Conservation (phyloP, 2,888 invertebrate genomes). For the Drosophila merina region DNA sequence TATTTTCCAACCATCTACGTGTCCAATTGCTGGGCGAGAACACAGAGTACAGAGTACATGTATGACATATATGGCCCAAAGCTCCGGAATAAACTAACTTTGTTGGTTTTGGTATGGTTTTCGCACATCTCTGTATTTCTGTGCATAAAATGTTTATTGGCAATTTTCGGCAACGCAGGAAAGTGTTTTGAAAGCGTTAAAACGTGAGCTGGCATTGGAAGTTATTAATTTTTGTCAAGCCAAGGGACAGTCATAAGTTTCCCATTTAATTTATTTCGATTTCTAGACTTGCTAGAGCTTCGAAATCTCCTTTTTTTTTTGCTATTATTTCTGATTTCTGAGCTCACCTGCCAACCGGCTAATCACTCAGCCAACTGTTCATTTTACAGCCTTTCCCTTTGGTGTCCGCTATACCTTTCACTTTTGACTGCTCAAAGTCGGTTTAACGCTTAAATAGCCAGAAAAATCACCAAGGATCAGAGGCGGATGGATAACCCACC, state of each 20-base stretch:
- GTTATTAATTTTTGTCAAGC: not conserved
- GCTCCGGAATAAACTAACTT: not conserved
- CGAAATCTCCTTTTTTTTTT: no score
- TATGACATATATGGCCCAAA: slow-evolving; percentile 5
- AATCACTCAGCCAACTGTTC: slow-evolving; percentile 56
- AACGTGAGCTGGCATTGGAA: slow-evolving; percentile 13
- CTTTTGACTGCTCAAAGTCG: slow-evolving; percentile 31
- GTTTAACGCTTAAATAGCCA: slow-evolving; percentile 62
- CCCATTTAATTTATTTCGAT: no score
- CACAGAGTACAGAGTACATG: not conserved
- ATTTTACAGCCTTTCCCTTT: slow-evolving; percentile 39
- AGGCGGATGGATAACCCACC: slow-evolving; percentile 23
- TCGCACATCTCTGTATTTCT: not conserved
- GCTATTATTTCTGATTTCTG: no score
- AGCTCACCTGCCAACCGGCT: slow-evolving; percentile 14
- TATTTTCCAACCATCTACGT: slow-evolving; percentile 22
- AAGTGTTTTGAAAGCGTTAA: slow-evolving; percentile 16
- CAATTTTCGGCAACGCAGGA: slow-evolving; percentile 17
- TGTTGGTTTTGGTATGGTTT: not conserved
- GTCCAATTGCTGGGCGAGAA: slow-evolving; percentile 29
- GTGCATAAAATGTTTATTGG: slow-evolving; percentile 27
- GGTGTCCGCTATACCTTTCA: not conserved
- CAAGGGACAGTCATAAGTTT: no score
- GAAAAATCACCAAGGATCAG: slow-evolving; percentile 39
- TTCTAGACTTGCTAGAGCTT: no score